Base-by-base conservation (phyloP, 1,140 invertebrate genomes). In the Stegodyphus mimosarum region DNA sequence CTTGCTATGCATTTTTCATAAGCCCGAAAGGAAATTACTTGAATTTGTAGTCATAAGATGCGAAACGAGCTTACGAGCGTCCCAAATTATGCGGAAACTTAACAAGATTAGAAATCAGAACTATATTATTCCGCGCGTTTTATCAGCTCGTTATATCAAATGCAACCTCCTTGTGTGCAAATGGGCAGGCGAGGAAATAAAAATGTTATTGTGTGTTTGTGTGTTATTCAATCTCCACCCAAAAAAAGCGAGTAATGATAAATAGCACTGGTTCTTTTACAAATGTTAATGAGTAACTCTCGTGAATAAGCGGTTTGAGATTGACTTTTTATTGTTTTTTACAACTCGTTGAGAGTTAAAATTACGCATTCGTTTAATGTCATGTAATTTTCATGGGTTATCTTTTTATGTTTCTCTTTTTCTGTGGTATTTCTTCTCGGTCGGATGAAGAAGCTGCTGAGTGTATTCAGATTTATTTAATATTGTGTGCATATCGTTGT, bases 1-100 rank as follows among this genome's bases (percentile, higher is more conserved):
- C 73, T 84, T 69, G 81, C 81, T 84, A 84, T 84, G 81, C 81
- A 84, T 84, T 84, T 84, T 84, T 84, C 81, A 84, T 84, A 84
- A 84, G 81, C 63, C 66, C 72, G 81, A 81, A 63, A 84, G 81
- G 81, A 84, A 84, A 84, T 84, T 84, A 84, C 81, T 84, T 84
- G 72, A 84, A 84, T 84, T 75, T 84, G 81, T 84, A 84, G 81
- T 84, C 81, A 84, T 84, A 84, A 84, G 81, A 84, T 75, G 81
- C 72, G 81, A 84, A 84, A 76, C 63, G 60, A 52, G 80, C 80
- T 74, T 67, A 53, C 78, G 79, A 55, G 49, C 48, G 60, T 52
- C 17, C 71, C 73, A 76, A 76, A 75, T 84, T 84, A 84, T 84
- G 81, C 81, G 63, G 72, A 84, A 84, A 83, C 80, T 67, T 83